Conservation (phyloP, 2,113 vertebrate genomes). For the Gasterosteus aculeatus region DNA sequence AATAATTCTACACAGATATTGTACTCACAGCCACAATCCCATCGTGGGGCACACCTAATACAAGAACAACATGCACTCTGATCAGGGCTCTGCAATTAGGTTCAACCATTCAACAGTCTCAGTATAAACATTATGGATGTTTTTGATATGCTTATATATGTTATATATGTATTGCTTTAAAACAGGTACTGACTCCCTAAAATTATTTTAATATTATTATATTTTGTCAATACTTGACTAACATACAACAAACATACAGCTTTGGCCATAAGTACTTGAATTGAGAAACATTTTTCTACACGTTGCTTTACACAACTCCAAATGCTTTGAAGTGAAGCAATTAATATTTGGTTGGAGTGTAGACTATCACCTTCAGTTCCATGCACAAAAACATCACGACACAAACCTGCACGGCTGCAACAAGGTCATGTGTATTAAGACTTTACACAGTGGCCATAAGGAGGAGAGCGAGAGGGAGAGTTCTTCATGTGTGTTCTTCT, state of each 20-base stretch:
- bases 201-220: not conserved
- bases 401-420: not conserved
- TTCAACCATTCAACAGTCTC: not conserved
- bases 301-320: too few species aligned
- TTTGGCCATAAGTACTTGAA: too few species aligned
- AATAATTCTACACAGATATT: conserved; percentile 75
- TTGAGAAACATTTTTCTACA: too few species aligned
- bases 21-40: conserved; percentile 77
- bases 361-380: too few species aligned
- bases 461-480: too few species aligned
- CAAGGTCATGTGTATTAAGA: not conserved
- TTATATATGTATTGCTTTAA: not conserved
- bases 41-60: conserved; percentile 77
- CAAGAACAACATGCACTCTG: conserved; percentile 1
- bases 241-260: not conserved
- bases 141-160: not conserved
- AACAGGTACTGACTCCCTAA: not conserved
- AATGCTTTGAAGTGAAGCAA: too few species aligned
- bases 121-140: not conserved
- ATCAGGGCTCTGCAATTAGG: not conserved
- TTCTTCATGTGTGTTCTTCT: conserved; percentile 30
- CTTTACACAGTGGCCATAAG: not conserved
- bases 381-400: too few species aligned
- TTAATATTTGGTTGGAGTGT: too few species aligned
- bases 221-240: not conserved